Conservation (phyloP, 2,888 invertebrate genomes). For the Eremobia ochroleuca region DNA sequence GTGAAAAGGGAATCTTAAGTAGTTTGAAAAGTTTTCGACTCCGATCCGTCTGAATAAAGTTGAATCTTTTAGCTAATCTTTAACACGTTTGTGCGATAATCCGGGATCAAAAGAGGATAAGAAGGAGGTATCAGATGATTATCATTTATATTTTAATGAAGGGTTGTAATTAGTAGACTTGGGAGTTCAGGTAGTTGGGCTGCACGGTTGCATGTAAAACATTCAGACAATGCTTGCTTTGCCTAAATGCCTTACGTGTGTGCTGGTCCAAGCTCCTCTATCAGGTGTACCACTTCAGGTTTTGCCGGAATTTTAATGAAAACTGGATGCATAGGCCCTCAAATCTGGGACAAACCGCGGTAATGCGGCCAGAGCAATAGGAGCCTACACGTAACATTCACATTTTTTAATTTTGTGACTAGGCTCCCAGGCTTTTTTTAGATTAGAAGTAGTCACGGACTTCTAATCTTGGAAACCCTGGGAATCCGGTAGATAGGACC, state of each 20-base stretch:
- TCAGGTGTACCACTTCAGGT: neutral
- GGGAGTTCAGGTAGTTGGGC: neutral
- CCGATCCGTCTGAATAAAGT: conserved; percentile 51
- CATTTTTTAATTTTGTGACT: conserved; percentile 1
- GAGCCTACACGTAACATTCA: neutral
- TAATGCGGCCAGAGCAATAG: neutral
- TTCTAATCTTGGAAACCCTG: neutral
- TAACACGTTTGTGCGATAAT: conserved; percentile 50
- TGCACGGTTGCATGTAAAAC: neutral
- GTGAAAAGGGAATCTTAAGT: conserved; percentile 48
- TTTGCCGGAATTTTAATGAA: neutral
- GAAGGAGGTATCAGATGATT: conserved; percentile 33
- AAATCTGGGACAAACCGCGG: neutral
- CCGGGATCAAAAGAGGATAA: conserved; percentile 34
- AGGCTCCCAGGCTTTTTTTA: neutral
- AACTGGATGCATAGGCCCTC: neutral
- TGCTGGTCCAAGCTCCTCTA: neutral
- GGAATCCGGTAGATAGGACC: neutral
- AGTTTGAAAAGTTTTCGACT: conserved; percentile 56
- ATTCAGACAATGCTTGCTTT: neutral
- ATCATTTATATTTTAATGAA: conserved; percentile 29
- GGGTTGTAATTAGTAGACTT: neutral
- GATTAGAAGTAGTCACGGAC: neutral
- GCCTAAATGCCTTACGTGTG: neutral
- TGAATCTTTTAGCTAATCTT: conserved; percentile 58